Evolutionary conservation across 2,797 vertebrate genomes (phyloP), one percentile per base, ranked within the genome.

Genomic region (Coranthus polyacanthus): DNA sequence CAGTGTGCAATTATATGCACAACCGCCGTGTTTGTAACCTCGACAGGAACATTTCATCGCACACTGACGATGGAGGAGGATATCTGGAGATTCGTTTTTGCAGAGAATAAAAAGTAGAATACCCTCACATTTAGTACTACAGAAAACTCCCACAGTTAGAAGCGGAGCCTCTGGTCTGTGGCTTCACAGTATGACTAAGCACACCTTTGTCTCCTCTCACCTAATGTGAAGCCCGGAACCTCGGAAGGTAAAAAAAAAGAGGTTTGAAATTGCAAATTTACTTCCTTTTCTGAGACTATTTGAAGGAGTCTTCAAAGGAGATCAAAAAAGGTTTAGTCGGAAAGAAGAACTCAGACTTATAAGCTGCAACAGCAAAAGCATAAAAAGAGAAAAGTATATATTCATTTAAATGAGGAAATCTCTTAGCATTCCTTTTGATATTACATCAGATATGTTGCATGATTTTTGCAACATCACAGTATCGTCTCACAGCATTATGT

Each of bases 271-370:
- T 29, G 26, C 6, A 56, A 17, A 59, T 49, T 43, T 34, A 43
- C 36, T 24, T 37, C 12, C 32, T 24, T 58, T 57, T 16, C 32
- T 26, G 22, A 57, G 45, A 42, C 45, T 36, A 53, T 56, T 26
- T 51, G 38, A 64, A 37, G 0, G 17, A 20, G 34, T 54, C 78
- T 79, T 72, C 55, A 51, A 24, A 24, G 64, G 16, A 84, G 80
- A 82, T 87, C 79, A 60, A 82, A 74, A 34, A 22, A 24, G 43
- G 34, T 59, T 52, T 49, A 54, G 68, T 47, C 36, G 26, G 45
- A 45, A 42, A 15, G 47, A 36, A 51, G 38, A 61, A 69, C 51
- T 8, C 12, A 36, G 22, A 53, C 29, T 37, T 12, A n/a, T n/a
- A 18, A 60, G 50, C 44, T 44, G 38, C 16, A 16, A 24, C 16